Evolutionary conservation across 2,113 vertebrate species (phyloP).

Genomic region (Laticauda colubrina): DNA sequence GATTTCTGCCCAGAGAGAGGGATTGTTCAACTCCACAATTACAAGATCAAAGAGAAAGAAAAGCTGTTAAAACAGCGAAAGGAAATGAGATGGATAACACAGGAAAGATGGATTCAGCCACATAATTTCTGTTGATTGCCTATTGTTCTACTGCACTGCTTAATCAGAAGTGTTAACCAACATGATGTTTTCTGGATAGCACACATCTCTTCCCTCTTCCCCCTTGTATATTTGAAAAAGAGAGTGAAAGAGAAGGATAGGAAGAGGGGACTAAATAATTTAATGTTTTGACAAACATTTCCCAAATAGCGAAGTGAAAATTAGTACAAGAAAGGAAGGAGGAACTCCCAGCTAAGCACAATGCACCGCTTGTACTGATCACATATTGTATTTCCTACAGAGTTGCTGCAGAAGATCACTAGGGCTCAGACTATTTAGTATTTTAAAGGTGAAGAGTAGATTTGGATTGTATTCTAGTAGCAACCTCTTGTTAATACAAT

Average conservation of each 20-base stretch:
- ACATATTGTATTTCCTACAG: background rate
- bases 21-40: background rate
- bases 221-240: background rate
- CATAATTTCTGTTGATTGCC: background rate
- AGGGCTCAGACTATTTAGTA: background rate
- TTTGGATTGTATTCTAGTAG: background rate
- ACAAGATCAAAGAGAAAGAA: background rate
- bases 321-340: background rate
- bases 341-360: too few species aligned
- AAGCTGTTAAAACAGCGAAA: background rate
- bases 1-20: background rate
- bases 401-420: background rate
- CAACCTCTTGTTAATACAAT: background rate
- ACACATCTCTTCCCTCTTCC: background rate
- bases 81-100: background rate
- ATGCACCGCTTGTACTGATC: background rate
- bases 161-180: background rate
- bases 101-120: background rate
- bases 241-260: background rate
- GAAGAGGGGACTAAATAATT: background rate
- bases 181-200: background rate
- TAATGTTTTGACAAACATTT: background rate
- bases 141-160: background rate
- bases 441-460: background rate
- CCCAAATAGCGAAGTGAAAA: background rate